These are phyloP conservation scores for Acholoe squamosa DNA, from an alignment of 2,888 invertebrate genomes.

Conservation along the genomic window DNA sequence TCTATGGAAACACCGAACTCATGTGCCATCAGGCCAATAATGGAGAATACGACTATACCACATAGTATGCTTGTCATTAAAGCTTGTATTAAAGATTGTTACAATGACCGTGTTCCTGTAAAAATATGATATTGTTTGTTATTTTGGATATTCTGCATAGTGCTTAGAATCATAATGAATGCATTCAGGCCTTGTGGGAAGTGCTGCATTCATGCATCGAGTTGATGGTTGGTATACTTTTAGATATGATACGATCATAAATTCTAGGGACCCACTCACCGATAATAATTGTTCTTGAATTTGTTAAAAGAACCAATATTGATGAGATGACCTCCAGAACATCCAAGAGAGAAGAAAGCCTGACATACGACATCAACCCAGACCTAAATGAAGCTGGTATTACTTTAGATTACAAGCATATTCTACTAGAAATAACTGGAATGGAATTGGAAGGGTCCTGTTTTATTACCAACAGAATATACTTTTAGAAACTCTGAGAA, in stretches of 20 bases:
- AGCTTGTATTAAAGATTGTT: background rate
- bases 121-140: too few relatives aligned
- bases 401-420: too few relatives aligned
- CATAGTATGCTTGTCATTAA: slow-evolving; percentile 11
- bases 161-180: too few relatives aligned
- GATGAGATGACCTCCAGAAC: slow-evolving; percentile 1
- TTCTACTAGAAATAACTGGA: too few relatives aligned
- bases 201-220: too few relatives aligned
- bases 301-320: background rate
- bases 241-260: too few relatives aligned
- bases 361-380: slow-evolving; percentile 40
- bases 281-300: background rate
- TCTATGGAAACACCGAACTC: background rate
- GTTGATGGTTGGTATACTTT: too few relatives aligned
- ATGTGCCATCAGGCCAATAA: slow-evolving; percentile 32
- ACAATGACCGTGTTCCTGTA: background rate
- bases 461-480: too few relatives aligned
- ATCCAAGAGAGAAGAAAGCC: slow-evolving; percentile 37
- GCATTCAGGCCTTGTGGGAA: too few relatives aligned
- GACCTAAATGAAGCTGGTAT: background rate
- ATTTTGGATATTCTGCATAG: too few relatives aligned
- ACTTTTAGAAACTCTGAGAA: too few relatives aligned
- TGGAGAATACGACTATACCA: slow-evolving; percentile 44
- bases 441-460: too few relatives aligned
- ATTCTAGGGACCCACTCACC: background rate